phyloP scores from a whole-genome alignment of 1,140 invertebrate genomes.

The Drosophila bifasciata region DNA sequence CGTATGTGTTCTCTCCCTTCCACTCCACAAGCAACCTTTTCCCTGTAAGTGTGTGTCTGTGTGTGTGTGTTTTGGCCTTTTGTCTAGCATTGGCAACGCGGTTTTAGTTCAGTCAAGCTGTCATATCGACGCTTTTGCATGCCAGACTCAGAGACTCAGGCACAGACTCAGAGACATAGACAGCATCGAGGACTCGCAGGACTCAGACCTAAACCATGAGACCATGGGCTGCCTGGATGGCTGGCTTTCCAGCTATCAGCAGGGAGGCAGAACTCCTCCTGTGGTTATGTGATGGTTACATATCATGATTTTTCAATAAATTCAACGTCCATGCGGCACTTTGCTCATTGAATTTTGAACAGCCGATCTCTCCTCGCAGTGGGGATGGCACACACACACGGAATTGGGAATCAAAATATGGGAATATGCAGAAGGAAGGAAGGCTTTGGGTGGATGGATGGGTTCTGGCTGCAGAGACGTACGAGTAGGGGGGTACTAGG shows the following conservation, averaged over 20 bases:
- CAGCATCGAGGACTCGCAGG: background rate
- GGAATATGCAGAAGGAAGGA: background rate
- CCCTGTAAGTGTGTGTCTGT: too few species aligned
- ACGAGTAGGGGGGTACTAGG: background rate
- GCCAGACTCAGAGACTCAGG: constrained; percentile 33
- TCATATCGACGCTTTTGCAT: constrained; percentile 80
- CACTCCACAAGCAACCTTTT: background rate
- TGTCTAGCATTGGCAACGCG: constrained; percentile 58
- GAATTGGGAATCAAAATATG: background rate
- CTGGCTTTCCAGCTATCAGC: constrained; percentile 26
- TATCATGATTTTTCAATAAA: constrained; percentile 83
- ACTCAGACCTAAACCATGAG: background rate
- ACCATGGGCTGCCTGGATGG: too few species aligned
- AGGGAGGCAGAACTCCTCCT: constrained; percentile 9
- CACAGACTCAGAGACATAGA: constrained; percentile 8
- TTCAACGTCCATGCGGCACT: constrained; percentile 71
- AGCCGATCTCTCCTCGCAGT: constrained; percentile 20
- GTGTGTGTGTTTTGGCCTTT: constrained; percentile 46
- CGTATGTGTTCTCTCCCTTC: constrained; percentile 41
- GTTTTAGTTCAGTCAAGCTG: constrained; percentile 81
- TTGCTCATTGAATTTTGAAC: constrained; percentile 81
- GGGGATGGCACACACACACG: background rate
- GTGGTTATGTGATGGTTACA: constrained; percentile 60
- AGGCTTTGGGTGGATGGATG: background rate
- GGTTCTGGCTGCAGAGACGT: too few species aligned